Conservation (phyloP, 2,113 vertebrate species). For the Megalops atlanticus region DNA sequence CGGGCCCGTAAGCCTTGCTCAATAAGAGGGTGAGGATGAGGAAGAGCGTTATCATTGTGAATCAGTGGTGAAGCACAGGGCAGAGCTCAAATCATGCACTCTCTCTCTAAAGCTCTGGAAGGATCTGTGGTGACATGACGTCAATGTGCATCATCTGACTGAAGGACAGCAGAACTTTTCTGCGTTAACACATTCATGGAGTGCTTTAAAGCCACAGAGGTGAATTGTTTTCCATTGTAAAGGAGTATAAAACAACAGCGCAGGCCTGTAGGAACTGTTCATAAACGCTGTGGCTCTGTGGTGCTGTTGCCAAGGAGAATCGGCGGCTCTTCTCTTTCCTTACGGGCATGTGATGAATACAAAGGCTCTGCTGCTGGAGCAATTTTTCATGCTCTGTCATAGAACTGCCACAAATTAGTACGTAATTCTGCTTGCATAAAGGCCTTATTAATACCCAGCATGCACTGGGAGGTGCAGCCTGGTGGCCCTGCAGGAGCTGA, state of each 20-base stretch:
- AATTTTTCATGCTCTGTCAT: not conserved
- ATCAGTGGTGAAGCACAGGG: no score
- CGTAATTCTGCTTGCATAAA: not conserved
- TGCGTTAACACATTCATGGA: no score
- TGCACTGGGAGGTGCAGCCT: not conserved
- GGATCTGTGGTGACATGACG: no score
- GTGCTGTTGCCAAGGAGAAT: not conserved
- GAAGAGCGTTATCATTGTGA: no score
- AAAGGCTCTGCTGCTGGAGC: not conserved
- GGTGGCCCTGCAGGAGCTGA: not conserved
- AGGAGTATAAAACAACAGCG: not conserved
- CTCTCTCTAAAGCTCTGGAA: not conserved
- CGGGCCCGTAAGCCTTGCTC: not conserved
- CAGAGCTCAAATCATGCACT: not conserved
- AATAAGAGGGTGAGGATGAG: not conserved
- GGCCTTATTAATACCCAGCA: not conserved
- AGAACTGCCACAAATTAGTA: not conserved
- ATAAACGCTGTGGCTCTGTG: not conserved
- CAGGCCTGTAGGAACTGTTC: not conserved
- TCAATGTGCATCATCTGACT: no score
- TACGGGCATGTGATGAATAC: not conserved
- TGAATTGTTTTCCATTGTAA: no score
- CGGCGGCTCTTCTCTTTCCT: not conserved
- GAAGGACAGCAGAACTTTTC: no score
- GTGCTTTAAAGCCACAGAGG: no score